Evolutionary conservation across 2,888 invertebrate species (phyloP).

Genomic region (Odontomyia ornata): DNA sequence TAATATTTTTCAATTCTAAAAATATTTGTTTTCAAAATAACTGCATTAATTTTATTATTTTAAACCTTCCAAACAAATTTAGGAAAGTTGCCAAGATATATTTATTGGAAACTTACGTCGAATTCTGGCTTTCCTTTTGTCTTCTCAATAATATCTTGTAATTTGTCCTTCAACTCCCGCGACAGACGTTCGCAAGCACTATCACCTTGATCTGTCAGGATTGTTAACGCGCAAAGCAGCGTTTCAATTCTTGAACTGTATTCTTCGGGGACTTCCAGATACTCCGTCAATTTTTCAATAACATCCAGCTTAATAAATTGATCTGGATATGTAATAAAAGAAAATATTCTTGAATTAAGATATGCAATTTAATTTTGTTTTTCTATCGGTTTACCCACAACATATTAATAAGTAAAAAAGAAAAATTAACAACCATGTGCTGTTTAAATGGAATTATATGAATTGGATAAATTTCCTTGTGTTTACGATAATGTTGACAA

Average conservation of each 20-base stretch:
- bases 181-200: conserved; percentile 42
- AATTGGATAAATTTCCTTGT: too few species aligned
- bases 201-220: conserved; percentile 50
- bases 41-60: background rate
- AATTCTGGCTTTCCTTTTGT: conserved; percentile 41
- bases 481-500: too few species aligned
- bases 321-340: conserved; percentile 49
- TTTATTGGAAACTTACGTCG: conserved; percentile 25
- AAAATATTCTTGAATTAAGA: background rate
- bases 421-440: too few species aligned
- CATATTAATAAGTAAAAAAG: too few species aligned
- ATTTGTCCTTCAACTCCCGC: conserved; percentile 44
- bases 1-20: background rate
- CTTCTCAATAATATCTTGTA: conserved; percentile 39
- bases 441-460: too few species aligned
- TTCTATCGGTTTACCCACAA: too few species aligned
- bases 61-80: too few species aligned
- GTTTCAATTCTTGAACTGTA: conserved; percentile 54
- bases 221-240: conserved; percentile 52
- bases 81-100: too few species aligned
- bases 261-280: conserved; percentile 48
- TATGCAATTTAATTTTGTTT: background rate
- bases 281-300: conserved; percentile 50
- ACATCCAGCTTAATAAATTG: conserved; percentile 53
- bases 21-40: background rate